Evolutionary conservation across 2,113 vertebrate species (phyloP).

Genomic region (Erythrolamprus reginae): DNA sequence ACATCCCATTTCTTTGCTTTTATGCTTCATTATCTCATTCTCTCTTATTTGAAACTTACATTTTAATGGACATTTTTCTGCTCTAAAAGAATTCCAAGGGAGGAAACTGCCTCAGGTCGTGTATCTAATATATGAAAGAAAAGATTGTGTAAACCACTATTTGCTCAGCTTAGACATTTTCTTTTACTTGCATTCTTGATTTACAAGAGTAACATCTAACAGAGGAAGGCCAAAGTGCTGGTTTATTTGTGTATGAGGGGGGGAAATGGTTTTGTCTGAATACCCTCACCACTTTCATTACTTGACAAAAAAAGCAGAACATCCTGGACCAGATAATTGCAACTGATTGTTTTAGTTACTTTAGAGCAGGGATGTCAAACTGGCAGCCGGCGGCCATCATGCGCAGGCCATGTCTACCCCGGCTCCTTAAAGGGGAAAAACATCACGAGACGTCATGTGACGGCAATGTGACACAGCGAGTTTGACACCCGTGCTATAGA

Average conservation of each 20-base stretch:
- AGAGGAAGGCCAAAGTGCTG: not conserved
- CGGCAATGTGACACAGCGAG: not conserved
- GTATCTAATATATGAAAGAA: not conserved
- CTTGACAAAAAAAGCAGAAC: not conserved
- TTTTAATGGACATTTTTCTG: not conserved
- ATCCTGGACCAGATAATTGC: not conserved
- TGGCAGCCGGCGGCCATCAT: accelerated
- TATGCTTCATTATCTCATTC: not conserved
- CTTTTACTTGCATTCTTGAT: not conserved
- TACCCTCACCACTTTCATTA: not conserved
- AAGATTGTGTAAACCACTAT: not conserved
- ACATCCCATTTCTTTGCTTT: not conserved
- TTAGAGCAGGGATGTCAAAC: not conserved
- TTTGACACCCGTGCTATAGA: not conserved
- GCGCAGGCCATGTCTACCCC: not conserved
- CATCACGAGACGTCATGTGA: accelerated
- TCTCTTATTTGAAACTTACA: not conserved
- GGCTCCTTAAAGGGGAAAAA: not conserved
- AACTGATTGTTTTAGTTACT: not conserved
- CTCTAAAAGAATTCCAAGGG: not conserved
- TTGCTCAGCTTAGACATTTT: not conserved
- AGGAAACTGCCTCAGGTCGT: not conserved
- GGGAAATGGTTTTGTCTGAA: not conserved
- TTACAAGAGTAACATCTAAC: not conserved
- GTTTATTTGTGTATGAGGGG: not conserved